Base-by-base conservation (phyloP, 53 echinoderm and acorn worm species). In the Pentamera pediparva region DNA sequence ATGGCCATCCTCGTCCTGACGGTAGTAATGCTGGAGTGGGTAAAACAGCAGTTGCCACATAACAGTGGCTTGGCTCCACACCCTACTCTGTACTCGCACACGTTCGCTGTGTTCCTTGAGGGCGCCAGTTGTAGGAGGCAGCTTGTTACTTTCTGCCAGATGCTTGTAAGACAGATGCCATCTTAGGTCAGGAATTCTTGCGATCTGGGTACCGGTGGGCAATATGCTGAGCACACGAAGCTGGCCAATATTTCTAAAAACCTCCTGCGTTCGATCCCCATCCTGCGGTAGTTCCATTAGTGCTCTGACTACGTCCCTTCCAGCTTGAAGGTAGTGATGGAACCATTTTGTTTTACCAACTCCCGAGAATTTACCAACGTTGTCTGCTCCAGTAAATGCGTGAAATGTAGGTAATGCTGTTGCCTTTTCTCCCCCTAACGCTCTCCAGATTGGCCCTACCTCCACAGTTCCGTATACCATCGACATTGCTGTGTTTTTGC, bases 361-460 rank as follows among this genome's bases (percentile, higher is more conserved):
- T 24, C 79, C 36, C 12, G 62, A 72, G 43, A 78, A 79, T 60
- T 36, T 59, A 20, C 79, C 72, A 61, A 37, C 70, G 26, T 61
- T 78, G 32, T 75, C 80, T 22, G 79, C 63, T 28, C 79, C 73
- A 15, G 85, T 58, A 40, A 84, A 84, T 25, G 71, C 84, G 30
- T 84, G 84, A 4, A 84, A 72, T 32, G 69, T 78, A 47, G 84
- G 78, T 35, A 84, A 51, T 3, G 84, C 70, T 61, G 70, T 78
- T 59, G 62, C 78, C 49, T 49, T 70, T 50, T 78, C 71, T 70
- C 38, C 26, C 12, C 73, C 62, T 51, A 61, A 62, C 29, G 79
- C 84, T 21, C n/a, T 58, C 72, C 61, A 60, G 0, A 78, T 39
- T 69, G 77, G 83, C 27, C 45, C 38, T 33, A 75, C 35, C 19